These are phyloP conservation scores for Tetragnatha montana DNA, from an alignment of 2,888 invertebrate genomes.

Conservation along the genomic window DNA sequence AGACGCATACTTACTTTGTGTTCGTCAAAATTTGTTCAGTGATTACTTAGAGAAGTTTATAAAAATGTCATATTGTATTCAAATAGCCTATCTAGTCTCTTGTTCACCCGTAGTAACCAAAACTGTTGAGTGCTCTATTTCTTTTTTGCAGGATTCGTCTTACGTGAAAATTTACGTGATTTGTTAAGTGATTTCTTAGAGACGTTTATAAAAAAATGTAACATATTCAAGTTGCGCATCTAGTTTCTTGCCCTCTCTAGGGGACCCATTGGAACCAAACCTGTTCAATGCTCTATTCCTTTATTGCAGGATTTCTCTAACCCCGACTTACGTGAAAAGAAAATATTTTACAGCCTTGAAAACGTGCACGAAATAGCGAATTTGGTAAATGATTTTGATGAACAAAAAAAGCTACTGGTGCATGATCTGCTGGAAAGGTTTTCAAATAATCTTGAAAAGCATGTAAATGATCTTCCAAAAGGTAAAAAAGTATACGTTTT, in stretches of 20 bases:
- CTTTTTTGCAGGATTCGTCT: background rate
- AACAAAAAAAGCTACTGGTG: conserved; percentile 80
- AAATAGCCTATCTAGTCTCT: no score
- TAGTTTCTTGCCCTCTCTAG: no score
- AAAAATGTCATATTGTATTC: no score
- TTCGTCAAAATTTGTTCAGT: no score
- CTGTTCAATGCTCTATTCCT: background rate
- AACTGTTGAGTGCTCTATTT: background rate
- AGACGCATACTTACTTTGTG: no score
- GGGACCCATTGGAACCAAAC: background rate
- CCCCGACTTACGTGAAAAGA: background rate
- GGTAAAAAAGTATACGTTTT: conserved; percentile 4
- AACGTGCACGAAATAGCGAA: conserved; percentile 8
- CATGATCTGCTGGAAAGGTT: conserved; percentile 82
- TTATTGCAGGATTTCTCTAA: background rate
- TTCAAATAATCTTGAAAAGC: conserved; percentile 81
- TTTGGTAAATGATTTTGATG: conserved; percentile 76
- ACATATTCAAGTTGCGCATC: no score
- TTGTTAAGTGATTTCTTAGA: no score
- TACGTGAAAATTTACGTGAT: background rate
- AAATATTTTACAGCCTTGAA: conserved; percentile 40
- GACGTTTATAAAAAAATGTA: no score
- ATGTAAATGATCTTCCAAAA: conserved; percentile 79
- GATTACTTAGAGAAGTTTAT: no score
- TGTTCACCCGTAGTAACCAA: background rate